These are phyloP conservation scores for Agrochola circellaris DNA, from an alignment of 2,888 invertebrate genomes.

Conservation along the genomic window DNA sequence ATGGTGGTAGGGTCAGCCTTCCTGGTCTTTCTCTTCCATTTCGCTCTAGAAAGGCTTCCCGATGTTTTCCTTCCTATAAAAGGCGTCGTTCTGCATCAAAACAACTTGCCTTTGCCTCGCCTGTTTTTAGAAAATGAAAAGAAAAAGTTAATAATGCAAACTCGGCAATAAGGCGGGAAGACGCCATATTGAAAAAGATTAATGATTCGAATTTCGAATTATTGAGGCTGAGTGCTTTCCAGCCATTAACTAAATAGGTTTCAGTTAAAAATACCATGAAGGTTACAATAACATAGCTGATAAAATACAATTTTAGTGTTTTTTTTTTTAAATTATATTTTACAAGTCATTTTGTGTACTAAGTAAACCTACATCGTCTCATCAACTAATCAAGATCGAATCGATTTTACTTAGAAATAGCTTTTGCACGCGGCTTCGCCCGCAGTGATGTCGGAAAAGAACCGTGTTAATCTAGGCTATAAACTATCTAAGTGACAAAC, in stretches of 20 bases:
- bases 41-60: too few species aligned
- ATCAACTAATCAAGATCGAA: too few species aligned
- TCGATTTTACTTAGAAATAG: too few species aligned
- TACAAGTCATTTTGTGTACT: not conserved
- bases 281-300: not conserved
- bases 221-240: conserved; percentile 11
- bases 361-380: too few species aligned
- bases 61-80: too few species aligned
- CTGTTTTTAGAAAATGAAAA: not conserved
- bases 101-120: not conserved
- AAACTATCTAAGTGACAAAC: too few species aligned
- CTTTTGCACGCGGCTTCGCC: too few species aligned
- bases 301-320: not conserved
- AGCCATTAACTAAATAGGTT: conserved; percentile 11
- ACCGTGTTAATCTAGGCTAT: too few species aligned
- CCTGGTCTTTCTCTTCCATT: too few species aligned
- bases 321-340: not conserved
- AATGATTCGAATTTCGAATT: conserved; percentile 22
- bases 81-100: too few species aligned
- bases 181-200: conserved; percentile 20
- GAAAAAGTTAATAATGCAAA: not conserved
- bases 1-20: too few species aligned
- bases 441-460: too few species aligned
- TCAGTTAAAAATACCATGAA: not conserved
- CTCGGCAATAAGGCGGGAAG: not conserved